Evolutionary conservation across 2,888 invertebrate genomes (phyloP), one percentile per base, ranked within the genome.

Genomic region (Encarsia formosa): DNA sequence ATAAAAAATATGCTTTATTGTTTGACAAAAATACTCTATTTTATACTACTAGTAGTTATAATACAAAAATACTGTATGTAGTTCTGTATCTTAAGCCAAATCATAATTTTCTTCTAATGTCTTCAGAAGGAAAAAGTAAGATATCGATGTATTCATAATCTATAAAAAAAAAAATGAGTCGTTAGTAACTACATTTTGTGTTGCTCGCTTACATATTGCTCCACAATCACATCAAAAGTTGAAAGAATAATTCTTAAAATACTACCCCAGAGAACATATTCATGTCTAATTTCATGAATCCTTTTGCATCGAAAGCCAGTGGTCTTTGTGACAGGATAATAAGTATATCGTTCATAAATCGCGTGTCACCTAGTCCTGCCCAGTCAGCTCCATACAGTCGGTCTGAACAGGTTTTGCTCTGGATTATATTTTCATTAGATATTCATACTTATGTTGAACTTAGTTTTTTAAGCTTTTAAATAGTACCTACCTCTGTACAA

Each of bases 241-340:
- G 32, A n/a, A 32, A 5, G 32, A 32, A 20, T 31, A 38, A 57
- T n/a, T n/a, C n/a, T n/a, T n/a, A n/a, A n/a, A n/a, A n/a, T n/a
- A n/a, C n/a, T 51, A 65, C 66, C 55, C 54, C 52, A 2, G 57
- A 41, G 34, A 66, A 65, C 59, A 65, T 61, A n/a, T 60, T 60
- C 31, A 65, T 56, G 5, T 63, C 59, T 20, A 67, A 54, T 15
- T 34, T 24, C 37, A 63, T 59, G 43, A 64, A 57, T 15, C 57
- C 54, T 22, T 60, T 60, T 0, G 61, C 64, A n/a, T 56, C 63
- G 16, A 68, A 31, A 23, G 39, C 37, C 4, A 67, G 49, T 13
- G 65, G 60, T 24, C 54, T 63, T 44, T 63, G 64, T 41, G 53
- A 45, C 2, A 66, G 49, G 40, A 61, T 49, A 6, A 62, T 40